These are phyloP conservation scores for Crambe crambe DNA, from an alignment of 37 sponge, comb jelly and placozoan genomes.

Conservation along the genomic window DNA sequence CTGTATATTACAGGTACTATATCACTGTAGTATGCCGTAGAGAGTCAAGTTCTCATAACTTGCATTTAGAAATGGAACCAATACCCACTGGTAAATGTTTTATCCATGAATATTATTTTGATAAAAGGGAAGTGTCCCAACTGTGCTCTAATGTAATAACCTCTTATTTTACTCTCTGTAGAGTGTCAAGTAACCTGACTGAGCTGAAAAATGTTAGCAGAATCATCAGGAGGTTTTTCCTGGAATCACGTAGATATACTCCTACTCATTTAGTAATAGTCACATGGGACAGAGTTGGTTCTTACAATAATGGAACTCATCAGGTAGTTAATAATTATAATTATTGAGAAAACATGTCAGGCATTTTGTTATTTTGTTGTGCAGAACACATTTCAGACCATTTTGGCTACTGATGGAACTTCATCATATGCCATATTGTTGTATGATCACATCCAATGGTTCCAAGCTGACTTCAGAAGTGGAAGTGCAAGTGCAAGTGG, in stretches of 20 bases:
- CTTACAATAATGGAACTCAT: not conserved
- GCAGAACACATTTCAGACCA: constrained; percentile 13
- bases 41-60: not conserved
- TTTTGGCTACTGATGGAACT: constrained; percentile 16
- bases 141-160: too few relatives aligned
- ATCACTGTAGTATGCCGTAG: not conserved
- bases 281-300: constrained; percentile 4
- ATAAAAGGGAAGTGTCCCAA: too few relatives aligned
- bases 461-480: not conserved
- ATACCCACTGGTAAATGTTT: too few relatives aligned
- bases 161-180: too few relatives aligned
- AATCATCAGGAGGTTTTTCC: not conserved
- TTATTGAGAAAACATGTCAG: too few relatives aligned
- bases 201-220: not conserved
- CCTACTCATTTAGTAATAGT: not conserved
- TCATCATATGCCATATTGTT: constrained; percentile 2
- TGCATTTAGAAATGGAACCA: too few relatives aligned
- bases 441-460: constrained; percentile 6
- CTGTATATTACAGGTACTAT: constrained; percentile 4
- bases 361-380: not conserved
- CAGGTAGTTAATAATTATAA: not conserved
- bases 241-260: not conserved
- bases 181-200: not conserved
- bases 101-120: too few relatives aligned
- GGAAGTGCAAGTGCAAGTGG: not conserved